Evolutionary conservation across 2,888 invertebrate species (phyloP).

Genomic region (Selenia dentaria): DNA sequence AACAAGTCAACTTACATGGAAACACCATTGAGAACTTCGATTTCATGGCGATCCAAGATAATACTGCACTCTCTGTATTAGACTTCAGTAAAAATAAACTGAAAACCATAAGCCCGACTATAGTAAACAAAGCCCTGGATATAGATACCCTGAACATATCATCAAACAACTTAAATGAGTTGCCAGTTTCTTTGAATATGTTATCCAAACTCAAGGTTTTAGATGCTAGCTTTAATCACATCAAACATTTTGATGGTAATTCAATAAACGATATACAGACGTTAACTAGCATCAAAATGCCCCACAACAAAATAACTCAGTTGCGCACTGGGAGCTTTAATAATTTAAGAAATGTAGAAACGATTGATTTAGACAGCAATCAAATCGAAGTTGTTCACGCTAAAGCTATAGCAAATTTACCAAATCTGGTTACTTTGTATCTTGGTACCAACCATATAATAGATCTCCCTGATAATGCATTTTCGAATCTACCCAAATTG

Average conservation of each 20-base stretch:
- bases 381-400: slow-evolving; percentile 90
- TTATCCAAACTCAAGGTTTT: slow-evolving; percentile 88
- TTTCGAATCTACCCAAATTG: slow-evolving; percentile 90
- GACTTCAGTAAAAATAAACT: slow-evolving; percentile 92
- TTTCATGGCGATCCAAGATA: slow-evolving; percentile 88
- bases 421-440: slow-evolving; percentile 88
- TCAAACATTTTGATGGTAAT: slow-evolving; percentile 88
- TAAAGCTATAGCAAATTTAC: slow-evolving; percentile 88
- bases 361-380: slow-evolving; percentile 92
- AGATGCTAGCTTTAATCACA: slow-evolving; percentile 91
- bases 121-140: slow-evolving; percentile 86
- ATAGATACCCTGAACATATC: slow-evolving; percentile 91
- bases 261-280: slow-evolving; percentile 88
- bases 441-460: slow-evolving; percentile 90
- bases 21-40: slow-evolving; percentile 90
- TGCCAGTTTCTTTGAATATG: slow-evolving; percentile 89
- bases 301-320: slow-evolving; percentile 89
- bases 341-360: slow-evolving; percentile 88
- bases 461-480: slow-evolving; percentile 90
- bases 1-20: slow-evolving; percentile 89
- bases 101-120: slow-evolving; percentile 86
- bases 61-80: slow-evolving; percentile 85
- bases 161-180: slow-evolving; percentile 89
- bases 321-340: slow-evolving; percentile 89
- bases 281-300: slow-evolving; percentile 88